phyloP scores from a whole-genome alignment of 2,113 vertebrate species.

The Coryphaenoides rupestris region DNA sequence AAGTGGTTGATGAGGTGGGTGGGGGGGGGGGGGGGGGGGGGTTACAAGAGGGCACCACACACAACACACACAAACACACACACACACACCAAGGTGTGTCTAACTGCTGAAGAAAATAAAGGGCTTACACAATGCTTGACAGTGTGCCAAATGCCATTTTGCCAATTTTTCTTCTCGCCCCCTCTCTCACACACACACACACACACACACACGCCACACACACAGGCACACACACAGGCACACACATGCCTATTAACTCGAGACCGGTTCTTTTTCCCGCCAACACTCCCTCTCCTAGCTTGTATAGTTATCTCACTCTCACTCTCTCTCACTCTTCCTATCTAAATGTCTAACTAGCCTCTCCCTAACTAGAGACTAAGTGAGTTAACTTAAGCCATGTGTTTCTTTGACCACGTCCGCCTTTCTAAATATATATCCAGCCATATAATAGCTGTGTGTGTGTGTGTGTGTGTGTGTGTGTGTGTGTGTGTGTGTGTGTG shows the following conservation, averaged over 20 bases:
- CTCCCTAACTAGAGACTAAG: constrained; percentile 18
- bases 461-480: constrained; percentile 17
- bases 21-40: too few species aligned
- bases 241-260: background rate
- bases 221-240: background rate
- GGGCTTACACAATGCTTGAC: too few species aligned
- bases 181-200: too few species aligned
- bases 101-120: too few species aligned
- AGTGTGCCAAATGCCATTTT: too few species aligned
- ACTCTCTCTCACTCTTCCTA: constrained; percentile 13
- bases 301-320: constrained; percentile 7
- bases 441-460: constrained; percentile 52
- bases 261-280: background rate
- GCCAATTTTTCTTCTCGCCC: too few species aligned
- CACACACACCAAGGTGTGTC: too few species aligned
- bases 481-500: constrained; percentile 1
- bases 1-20: too few species aligned
- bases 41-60: too few species aligned
- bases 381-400: constrained; percentile 37
- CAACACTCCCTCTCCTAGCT: constrained; percentile 4
- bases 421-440: constrained; percentile 60
- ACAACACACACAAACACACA: too few species aligned
- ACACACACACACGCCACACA: too few species aligned
- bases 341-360: background rate
- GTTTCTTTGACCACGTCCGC: constrained; percentile 44